Conservation (phyloP, 2,888 invertebrate species). For the Sycophila texana region DNA sequence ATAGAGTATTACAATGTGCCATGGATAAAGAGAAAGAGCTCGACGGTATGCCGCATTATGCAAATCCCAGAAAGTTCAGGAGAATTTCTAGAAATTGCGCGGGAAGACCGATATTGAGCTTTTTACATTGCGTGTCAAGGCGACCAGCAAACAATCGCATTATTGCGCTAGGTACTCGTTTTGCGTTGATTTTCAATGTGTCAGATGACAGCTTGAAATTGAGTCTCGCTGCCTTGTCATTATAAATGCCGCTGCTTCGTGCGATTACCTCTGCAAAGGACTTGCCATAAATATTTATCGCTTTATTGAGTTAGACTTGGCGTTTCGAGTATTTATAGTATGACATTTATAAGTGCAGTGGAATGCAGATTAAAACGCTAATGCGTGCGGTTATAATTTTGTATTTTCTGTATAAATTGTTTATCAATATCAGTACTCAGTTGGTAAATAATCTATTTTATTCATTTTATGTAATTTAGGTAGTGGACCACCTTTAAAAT, state of each 20-base stretch:
- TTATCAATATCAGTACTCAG: no score
- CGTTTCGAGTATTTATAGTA: neutral
- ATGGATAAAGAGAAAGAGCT: constrained; percentile 1
- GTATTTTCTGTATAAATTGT: no score
- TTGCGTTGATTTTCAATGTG: constrained; percentile 45
- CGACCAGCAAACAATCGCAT: constrained; percentile 47
- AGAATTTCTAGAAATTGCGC: constrained; percentile 21
- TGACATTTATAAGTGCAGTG: neutral
- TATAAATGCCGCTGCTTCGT: constrained; percentile 7
- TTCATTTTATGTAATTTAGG: no score
- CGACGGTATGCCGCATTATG: neutral
- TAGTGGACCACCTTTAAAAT: no score
- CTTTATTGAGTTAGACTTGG: constrained; percentile 1
- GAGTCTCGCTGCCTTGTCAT: constrained; percentile 26
- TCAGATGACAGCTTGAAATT: constrained; percentile 41
- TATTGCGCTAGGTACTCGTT: constrained; percentile 39
- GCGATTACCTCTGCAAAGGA: neutral
- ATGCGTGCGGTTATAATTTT: no score
- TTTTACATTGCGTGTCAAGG: constrained; percentile 44
- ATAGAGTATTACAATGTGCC: neutral
- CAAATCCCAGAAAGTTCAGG: constrained; percentile 31
- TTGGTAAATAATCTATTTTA: no score
- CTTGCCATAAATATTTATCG: constrained; percentile 20
- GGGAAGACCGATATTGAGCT: constrained; percentile 36
- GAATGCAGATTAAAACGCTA: neutral